Percentiles rank a stretch among this genome's conserved stretches.
Conservation (phyloP, 2,113 vertebrate genomes). For the Nesogale talazaci region DNA sequence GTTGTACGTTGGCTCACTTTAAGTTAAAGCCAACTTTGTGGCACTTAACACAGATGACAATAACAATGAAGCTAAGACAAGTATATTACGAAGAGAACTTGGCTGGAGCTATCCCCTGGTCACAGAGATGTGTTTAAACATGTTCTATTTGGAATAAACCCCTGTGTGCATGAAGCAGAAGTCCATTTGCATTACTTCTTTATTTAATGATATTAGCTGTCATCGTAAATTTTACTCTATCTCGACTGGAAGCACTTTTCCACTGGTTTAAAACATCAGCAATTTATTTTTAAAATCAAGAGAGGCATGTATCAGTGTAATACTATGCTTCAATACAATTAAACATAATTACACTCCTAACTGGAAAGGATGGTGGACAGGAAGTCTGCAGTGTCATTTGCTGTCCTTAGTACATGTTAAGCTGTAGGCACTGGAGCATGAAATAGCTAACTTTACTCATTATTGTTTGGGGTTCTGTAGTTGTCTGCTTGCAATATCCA, state of each 20-base stretch:
- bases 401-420: conserved; percentile 19
- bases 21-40: too few species aligned
- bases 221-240: background rate
- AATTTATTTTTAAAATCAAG: conserved; percentile 63
- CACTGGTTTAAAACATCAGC: conserved; percentile 47
- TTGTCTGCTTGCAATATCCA: conserved; percentile 7
- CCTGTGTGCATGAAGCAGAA: too few species aligned
- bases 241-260: conserved; percentile 40
- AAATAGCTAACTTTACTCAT: conserved; percentile 12
- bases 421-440: background rate
- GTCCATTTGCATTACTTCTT: too few species aligned
- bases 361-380: conserved; percentile 27
- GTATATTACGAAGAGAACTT: too few species aligned
- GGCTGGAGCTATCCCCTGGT: too few species aligned
- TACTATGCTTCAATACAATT: conserved; percentile 67
- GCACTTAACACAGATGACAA: too few species aligned
- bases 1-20: too few species aligned
- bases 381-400: conserved; percentile 5
- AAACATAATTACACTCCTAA: conserved; percentile 47
- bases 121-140: too few species aligned
- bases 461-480: conserved; percentile 24
- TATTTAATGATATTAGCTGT: background rate
- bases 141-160: too few species aligned
- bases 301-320: conserved; percentile 35
- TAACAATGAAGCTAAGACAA: too few species aligned